Evolutionary conservation across 2,113 vertebrate species (phyloP).

Genomic region (Dendrocopos noguchii): DNA sequence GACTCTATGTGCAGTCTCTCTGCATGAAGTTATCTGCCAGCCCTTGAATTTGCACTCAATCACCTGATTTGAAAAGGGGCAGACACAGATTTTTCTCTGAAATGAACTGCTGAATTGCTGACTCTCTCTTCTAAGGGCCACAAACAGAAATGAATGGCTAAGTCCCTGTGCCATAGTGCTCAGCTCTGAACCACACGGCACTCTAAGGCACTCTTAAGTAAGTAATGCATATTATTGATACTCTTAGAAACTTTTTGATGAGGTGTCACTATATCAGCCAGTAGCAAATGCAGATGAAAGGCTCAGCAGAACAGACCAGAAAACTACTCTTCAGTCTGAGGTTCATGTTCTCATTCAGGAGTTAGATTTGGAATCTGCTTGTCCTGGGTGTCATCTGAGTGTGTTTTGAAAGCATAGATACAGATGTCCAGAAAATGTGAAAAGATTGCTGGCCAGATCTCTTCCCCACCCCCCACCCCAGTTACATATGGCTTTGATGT

Average conservation of each 20-base stretch:
- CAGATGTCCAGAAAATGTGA: background rate
- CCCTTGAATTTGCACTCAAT: conserved; percentile 8
- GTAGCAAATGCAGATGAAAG: conserved; percentile 4
- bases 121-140: background rate
- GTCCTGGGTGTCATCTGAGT: background rate
- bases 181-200: background rate
- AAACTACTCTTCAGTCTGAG: background rate
- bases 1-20: background rate
- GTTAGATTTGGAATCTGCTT: background rate
- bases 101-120: background rate
- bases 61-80: background rate
- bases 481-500: background rate
- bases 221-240: background rate
- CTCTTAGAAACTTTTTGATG: conserved; percentile 24
- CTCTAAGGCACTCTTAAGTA: background rate
- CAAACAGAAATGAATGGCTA: background rate
- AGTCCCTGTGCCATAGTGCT: background rate
- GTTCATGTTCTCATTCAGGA: background rate
- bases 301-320: background rate
- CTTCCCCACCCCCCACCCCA: background rate
- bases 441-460: background rate
- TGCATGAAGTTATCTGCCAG: background rate
- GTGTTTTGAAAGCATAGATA: background rate
- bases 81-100: background rate
- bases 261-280: background rate